Evolutionary conservation across 2,888 invertebrate genomes (phyloP).

Genomic region (Serrognathus titanus): DNA sequence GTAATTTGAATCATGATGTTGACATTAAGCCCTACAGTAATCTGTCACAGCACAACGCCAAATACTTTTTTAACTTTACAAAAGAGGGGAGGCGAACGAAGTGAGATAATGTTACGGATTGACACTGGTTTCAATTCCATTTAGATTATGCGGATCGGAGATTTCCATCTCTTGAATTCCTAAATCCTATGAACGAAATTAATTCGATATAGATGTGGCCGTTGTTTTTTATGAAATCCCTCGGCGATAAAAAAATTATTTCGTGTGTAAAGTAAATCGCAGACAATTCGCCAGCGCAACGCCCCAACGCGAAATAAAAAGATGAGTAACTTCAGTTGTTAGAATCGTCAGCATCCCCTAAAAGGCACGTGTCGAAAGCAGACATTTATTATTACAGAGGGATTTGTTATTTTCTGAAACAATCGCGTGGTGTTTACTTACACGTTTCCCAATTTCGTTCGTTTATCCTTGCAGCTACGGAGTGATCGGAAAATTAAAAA

Average conservation of each 20-base stretch:
- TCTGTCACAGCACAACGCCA: slow-evolving; percentile 46
- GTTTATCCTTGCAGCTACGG: too few species aligned
- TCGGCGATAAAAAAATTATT: not conserved
- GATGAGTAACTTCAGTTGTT: slow-evolving; percentile 30
- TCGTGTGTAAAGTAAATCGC: too few species aligned
- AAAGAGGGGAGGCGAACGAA: slow-evolving; percentile 37
- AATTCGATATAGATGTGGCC: slow-evolving; percentile 31
- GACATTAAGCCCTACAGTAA: slow-evolving; percentile 49
- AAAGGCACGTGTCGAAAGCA: slow-evolving; percentile 33
- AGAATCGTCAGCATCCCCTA: slow-evolving; percentile 25
- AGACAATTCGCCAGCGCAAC: too few species aligned
- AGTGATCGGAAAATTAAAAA: too few species aligned
- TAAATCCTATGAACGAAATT: slow-evolving; percentile 37
- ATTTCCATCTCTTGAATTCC: slow-evolving; percentile 44
- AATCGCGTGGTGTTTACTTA: slow-evolving; percentile 33
- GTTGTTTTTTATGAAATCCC: slow-evolving; percentile 19
- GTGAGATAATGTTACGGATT: slow-evolving; percentile 44
- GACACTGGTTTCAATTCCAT: slow-evolving; percentile 49
- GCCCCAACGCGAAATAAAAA: slow-evolving; percentile 19
- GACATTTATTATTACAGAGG: slow-evolving; percentile 32
- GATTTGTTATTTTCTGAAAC: slow-evolving; percentile 31
- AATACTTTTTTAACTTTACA: slow-evolving; percentile 42
- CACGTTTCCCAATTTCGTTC: slow-evolving; percentile 6
- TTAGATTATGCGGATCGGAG: slow-evolving; percentile 45
- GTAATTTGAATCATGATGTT: slow-evolving; percentile 50